Conservation (phyloP, 23 tunicate genomes). For the Oikopleura dioica region DNA sequence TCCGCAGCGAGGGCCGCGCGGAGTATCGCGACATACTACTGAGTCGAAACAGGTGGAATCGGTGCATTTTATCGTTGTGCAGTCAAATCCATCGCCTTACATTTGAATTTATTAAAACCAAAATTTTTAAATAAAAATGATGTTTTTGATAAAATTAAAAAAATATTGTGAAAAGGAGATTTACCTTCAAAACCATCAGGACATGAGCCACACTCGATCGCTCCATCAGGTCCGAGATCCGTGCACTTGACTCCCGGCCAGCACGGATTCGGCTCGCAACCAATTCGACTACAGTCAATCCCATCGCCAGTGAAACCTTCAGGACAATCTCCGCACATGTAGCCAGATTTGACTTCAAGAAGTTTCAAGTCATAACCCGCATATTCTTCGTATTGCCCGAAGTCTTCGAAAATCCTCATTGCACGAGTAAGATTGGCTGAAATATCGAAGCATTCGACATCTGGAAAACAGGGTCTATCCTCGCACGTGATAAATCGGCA, state of each 20-base stretch:
- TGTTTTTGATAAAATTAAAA: too few species aligned
- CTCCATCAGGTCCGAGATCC: not conserved
- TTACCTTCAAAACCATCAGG: too few species aligned
- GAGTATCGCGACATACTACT: not conserved
- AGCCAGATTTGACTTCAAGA: not conserved
- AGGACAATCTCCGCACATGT: not conserved
- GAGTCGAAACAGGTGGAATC: not conserved
- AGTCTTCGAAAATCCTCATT: not conserved
- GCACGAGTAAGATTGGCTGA: too few species aligned
- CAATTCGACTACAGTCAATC: not conserved
- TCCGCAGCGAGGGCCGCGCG: not conserved
- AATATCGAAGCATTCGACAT: not conserved
- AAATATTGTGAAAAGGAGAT: too few species aligned
- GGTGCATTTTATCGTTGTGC: not conserved
- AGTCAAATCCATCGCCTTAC: not conserved
- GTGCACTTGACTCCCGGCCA: constrained; percentile 21
- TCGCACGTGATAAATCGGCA: not conserved
- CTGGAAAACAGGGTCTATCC: not conserved
- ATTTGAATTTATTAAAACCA: too few species aligned
- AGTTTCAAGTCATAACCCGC: not conserved
- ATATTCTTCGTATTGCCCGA: not conserved
- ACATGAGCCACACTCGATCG: not conserved
- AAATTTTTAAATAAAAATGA: too few species aligned
- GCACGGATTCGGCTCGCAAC: constrained; percentile 25
- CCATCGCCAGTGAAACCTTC: not conserved